Evolutionary conservation across 1,140 invertebrate genomes (phyloP), one percentile per base, ranked within the genome.

Genomic region (Bombus sibiricus): DNA sequence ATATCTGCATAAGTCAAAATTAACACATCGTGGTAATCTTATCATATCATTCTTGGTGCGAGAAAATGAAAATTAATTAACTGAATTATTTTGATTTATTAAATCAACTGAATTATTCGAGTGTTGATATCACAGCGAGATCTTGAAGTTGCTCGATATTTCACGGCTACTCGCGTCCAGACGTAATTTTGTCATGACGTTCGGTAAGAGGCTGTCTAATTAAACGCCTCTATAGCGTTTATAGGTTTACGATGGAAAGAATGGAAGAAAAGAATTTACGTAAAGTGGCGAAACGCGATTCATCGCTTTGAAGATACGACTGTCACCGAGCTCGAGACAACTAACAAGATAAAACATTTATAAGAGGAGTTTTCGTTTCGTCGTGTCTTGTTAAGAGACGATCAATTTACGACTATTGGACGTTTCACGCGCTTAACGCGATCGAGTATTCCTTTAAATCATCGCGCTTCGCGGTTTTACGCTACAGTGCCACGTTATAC

Each of bases 391-490:
- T 82, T 82, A 82, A 86, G 22, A 25, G 39, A 39, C 78, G 32
- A 86, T 86, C 47, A 39, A 82, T 82, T 83, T 39, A 62, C 18
- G 73, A 73, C 64, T 83, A 76, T 83, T 71, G 62, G 64, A 76
- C 62, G n/a, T 71, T 83, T 12, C 13, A n/a, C 10, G 32, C 22
- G 53, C 32, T 82, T 43, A 82, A 81, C 28, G n/a, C 59, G 78
- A 82, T 81, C 69, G 47, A 82, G 15, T 75, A 39, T 75, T 66
- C 41, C 32, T 76, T 66, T 82, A 66, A 66, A 82, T 82, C 72
- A 53, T 66, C 39, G 10, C n/a, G 9, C 39, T 9, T 10, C 4
- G 18, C 13, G 32, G 39, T 47, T 37, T 34, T 43, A 3, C 39
- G 32, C 62, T 22, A 43, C 4, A n/a, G 22, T 32, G 32, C 25